Evolutionary conservation across 2,797 vertebrate genomes (phyloP), one percentile per base, ranked within the genome.

Genomic region (Rhinichthys osculus): DNA sequence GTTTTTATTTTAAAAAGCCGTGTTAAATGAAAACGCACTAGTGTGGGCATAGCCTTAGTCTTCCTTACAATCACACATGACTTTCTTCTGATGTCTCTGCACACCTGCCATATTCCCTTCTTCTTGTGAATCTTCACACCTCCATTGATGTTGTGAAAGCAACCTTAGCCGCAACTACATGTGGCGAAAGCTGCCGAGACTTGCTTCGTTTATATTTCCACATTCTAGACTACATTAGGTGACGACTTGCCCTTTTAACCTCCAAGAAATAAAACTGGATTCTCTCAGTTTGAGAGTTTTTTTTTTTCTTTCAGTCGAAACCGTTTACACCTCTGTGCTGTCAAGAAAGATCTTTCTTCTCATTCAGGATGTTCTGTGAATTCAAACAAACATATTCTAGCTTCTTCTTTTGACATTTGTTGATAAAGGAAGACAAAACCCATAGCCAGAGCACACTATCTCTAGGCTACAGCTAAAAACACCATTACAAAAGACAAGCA

Each of bases 41-140:
- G 16, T 17, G 50, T 52, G 16, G 50, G 16, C 50, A 52, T 52
- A 52, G 50, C 50, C 57, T 59, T 13, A 33, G 23, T 76, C 23
- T 64, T 47, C 14, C 42, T 35, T 64, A 50, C 16, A 50, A 83
- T 16, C 27, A 66, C 16, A 44, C 47, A 35, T 17, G 0, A 78
- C 47, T 76, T 66, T 67, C 89, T 74, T 72, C 54, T 81, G 73
- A 79, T 8, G 85, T 87, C 52, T 64, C 80, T 78, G 35, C 82
- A 88, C 86, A 89, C 82, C 82, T 87, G 87, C 44, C 77, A 87
- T 67, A 57, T 13, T 72, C 86, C 83, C 89, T 92, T 93, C 89
- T 87, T 83, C 66, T 82, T 5, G 13, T 78, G 57, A 82, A 40
- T 83, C n/a, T 86, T 91, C 89, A 92, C 92, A 92, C 93, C 92